phyloP scores from a whole-genome alignment of 2,888 invertebrate species.

The Poecilus cupreus region DNA sequence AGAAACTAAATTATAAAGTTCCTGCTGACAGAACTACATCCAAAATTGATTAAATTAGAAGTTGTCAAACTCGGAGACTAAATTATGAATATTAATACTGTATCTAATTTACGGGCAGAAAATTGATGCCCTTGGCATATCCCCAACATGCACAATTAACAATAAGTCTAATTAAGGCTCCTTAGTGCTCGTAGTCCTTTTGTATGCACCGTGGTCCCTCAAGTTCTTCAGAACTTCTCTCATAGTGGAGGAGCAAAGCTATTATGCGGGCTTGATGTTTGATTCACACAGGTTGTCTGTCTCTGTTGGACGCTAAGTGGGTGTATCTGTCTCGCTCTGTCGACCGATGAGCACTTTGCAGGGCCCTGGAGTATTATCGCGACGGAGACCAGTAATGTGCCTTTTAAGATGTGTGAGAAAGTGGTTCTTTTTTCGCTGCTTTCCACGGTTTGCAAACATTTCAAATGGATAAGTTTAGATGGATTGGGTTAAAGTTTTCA shows the following conservation, averaged over 20 bases:
- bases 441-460: neutral
- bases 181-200: neutral
- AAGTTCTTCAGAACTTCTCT: too few species aligned
- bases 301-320: neutral
- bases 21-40: too few species aligned
- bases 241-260: neutral
- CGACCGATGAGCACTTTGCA: constrained; percentile 18
- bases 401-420: constrained; percentile 21
- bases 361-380: constrained; percentile 2
- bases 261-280: neutral
- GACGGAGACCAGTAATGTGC: neutral
- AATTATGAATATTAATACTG: neutral
- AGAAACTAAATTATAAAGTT: too few species aligned
- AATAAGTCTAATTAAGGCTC: neutral
- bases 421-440: neutral
- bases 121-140: neutral
- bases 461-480: neutral
- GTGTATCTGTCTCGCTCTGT: neutral
- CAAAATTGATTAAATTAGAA: neutral
- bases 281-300: too few species aligned
- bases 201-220: neutral
- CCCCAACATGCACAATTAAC: neutral
- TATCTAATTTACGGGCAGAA: neutral
- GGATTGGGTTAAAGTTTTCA: neutral
- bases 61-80: neutral